Evolutionary conservation across 2,113 vertebrate genomes (phyloP), one percentile per base, ranked within the genome.

Genomic region (Muntiacus muntjak): DNA sequence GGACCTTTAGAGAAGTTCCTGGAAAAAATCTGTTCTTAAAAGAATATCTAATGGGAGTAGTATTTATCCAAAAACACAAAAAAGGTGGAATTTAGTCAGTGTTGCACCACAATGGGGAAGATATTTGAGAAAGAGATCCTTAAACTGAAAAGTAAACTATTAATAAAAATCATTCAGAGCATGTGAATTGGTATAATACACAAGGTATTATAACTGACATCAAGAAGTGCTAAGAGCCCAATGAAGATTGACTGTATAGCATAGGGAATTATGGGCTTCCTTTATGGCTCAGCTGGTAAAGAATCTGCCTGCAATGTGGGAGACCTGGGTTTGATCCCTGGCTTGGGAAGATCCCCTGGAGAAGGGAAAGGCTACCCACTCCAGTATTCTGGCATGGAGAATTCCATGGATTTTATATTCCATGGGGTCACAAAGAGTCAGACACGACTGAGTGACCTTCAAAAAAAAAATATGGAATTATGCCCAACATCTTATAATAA

Each of bases 251-350:
- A 52, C 17, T 21, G 47, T 52, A n/a, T 3, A 52, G 79, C 79
- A n/a, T 23, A 71, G n/a, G n/a, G 67, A 71, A 71, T 23, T 12
- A 71, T 40, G n/a, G 67, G 10, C n/a, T 74, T 74, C 67, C 67
- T 13, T 74, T 40, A 58, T 58, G 67, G 19, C 67, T 71, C n/a
- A 71, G 67, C 36, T 0, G 10, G n/a, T 71, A 36, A 71, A 71
- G n/a, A 2, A 11, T 71, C n/a, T 12, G n/a, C 21, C 19, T 71
- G 2, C n/a, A 71, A 36, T 23, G 19, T 0, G 2, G 2, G 67
- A 71, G n/a, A 12, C 67, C 19, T 23, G 5, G n/a, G n/a, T 71
- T 12, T 2, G 2, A 23, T 12, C 19, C 67, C n/a, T 71, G 19
- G 67, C 3, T 64, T 33, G 1, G 19, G 62, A 64, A 64, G 62